A percentile compares a stretch with the other conserved stretches of the same genome.
Conservation (phyloP, 2,888 invertebrate genomes). For the Dorcus hopei region DNA sequence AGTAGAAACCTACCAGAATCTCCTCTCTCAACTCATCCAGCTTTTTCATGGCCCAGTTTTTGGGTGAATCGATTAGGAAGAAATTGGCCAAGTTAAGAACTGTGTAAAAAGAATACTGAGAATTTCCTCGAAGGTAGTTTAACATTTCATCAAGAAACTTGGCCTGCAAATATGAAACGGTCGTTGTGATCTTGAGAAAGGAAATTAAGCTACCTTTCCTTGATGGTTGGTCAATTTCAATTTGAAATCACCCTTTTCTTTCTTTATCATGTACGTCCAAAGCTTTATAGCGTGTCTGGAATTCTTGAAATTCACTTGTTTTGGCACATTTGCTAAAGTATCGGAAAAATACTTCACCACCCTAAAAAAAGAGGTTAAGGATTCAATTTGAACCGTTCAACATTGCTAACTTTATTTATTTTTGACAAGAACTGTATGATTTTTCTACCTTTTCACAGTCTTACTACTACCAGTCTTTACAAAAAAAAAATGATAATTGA, state of each 20-base stretch:
- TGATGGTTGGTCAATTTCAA: too few species aligned
- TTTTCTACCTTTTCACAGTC: too few species aligned
- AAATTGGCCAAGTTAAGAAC: slow-evolving; percentile 1
- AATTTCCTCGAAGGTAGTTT: neutral
- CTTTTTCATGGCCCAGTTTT: slow-evolving; percentile 3
- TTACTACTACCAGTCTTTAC: too few species aligned
- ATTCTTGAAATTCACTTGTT: neutral
- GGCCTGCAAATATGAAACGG: slow-evolving; percentile 3
- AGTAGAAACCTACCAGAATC: slow-evolving; percentile 1
- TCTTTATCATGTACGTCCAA: neutral
- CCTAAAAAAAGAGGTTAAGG: neutral
- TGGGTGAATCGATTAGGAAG: neutral
- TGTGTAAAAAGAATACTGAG: slow-evolving; percentile 2
- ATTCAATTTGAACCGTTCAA: too few species aligned
- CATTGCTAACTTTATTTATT: neutral
- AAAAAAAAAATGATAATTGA: too few species aligned
- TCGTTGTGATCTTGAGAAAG: too few species aligned
- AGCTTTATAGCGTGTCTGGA: neutral
- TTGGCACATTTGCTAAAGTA: neutral
- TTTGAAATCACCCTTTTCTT: too few species aligned
- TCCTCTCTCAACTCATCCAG: neutral
- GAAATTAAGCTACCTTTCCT: too few species aligned
- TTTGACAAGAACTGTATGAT: too few species aligned
- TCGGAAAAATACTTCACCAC: neutral
- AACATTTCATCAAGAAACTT: slow-evolving; percentile 2